Evolutionary conservation across 2,888 invertebrate species (phyloP).

Genomic region (Plusia festucae): DNA sequence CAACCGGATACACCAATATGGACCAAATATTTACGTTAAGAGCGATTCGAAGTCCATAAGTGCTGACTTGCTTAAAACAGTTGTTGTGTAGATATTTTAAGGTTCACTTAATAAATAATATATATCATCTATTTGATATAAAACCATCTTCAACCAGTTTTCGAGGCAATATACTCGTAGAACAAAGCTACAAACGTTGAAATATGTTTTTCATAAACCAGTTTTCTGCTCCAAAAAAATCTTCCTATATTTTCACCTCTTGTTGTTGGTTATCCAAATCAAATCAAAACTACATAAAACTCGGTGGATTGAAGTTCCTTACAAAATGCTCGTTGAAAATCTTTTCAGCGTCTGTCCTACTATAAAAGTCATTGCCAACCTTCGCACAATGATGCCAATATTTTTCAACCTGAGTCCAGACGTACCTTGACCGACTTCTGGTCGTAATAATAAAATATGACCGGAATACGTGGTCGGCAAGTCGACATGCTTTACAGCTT

Average conservation of each 20-base stretch:
- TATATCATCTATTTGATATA: no score
- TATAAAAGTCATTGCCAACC: conserved; percentile 39
- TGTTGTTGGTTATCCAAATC: conserved; percentile 11
- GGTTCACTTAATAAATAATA: not conserved
- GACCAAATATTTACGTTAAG: conserved; percentile 63
- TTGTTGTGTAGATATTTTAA: not conserved
- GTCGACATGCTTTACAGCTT: conserved; percentile 54
- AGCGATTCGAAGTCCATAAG: conserved; percentile 35
- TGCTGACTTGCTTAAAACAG: conserved; percentile 26
- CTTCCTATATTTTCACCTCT: not conserved
- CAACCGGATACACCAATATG: no score
- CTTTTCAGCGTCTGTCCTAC: conserved; percentile 15
- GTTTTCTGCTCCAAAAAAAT: not conserved
- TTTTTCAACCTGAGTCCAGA: conserved; percentile 41
- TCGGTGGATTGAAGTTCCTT: not conserved
- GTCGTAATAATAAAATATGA: conserved; percentile 60
- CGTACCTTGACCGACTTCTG: conserved; percentile 68
- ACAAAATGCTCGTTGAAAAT: conserved; percentile 24
- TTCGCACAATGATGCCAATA: conserved; percentile 52
- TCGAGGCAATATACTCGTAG: no score
- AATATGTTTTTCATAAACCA: not conserved
- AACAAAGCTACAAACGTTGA: no score
- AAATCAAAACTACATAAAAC: conserved; percentile 22
- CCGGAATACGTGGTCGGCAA: conserved; percentile 63
- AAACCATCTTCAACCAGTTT: no score